These are phyloP conservation scores for Dolichotis patagonum DNA, from an alignment of 2,113 vertebrate species.

Conservation along the genomic window DNA sequence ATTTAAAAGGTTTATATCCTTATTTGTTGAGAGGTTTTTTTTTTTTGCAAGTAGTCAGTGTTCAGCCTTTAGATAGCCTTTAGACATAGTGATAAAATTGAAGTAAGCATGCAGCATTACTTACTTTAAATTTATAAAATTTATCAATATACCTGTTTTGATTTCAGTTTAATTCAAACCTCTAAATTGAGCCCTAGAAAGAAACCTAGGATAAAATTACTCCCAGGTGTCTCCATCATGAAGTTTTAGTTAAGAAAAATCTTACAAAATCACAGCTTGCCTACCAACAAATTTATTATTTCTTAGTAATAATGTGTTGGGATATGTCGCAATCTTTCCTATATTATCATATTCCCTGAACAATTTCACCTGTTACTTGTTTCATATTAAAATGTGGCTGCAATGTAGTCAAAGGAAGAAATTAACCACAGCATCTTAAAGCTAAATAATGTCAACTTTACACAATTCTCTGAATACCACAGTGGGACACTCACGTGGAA, in stretches of 20 bases:
- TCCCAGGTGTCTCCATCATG: not conserved
- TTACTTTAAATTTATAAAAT: not conserved
- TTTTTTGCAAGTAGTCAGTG: not conserved
- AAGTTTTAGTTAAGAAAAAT: not conserved
- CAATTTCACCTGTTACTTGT: not conserved
- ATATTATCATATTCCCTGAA: not conserved
- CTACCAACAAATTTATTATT: not conserved
- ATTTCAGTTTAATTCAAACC: not conserved
- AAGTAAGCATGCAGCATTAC: not conserved
- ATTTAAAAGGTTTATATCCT: not conserved
- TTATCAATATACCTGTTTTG: not conserved
- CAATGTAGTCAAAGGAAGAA: not conserved
- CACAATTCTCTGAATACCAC: not conserved
- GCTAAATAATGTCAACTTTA: not conserved
- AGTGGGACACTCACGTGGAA: too few species aligned
- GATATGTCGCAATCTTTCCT: not conserved
- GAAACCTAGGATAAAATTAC: not conserved
- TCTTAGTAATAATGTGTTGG: not conserved
- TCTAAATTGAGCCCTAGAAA: not conserved
- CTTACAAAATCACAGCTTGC: not conserved
- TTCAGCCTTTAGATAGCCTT: not conserved
- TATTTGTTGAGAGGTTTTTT: not conserved
- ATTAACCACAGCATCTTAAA: not conserved
- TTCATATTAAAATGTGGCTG: not conserved
- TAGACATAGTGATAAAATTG: conserved; percentile 9